phyloP scores from a whole-genome alignment of 2,797 vertebrate genomes.

The Platyrinchus mystaceus region DNA sequence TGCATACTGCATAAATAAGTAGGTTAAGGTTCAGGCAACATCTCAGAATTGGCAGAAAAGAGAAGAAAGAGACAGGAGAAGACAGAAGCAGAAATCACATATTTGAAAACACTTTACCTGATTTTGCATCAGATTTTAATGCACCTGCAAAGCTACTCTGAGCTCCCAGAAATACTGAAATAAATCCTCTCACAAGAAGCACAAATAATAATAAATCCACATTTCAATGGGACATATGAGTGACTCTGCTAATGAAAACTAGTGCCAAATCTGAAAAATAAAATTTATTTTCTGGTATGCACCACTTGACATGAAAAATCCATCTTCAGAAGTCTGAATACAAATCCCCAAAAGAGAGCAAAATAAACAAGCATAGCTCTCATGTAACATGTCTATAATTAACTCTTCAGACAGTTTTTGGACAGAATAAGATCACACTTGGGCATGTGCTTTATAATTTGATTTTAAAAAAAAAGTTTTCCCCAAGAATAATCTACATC shows the following conservation, averaged over 20 bases:
- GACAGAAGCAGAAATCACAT: background rate
- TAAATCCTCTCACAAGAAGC: background rate
- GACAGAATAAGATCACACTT: background rate
- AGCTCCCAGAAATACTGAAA: background rate
- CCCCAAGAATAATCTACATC: background rate
- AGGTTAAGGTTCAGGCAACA: background rate
- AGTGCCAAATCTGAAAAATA: background rate
- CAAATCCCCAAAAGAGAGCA: background rate
- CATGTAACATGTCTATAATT: background rate
- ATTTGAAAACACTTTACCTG: background rate
- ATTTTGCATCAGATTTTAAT: background rate
- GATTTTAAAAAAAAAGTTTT: background rate
- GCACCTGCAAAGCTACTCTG: background rate
- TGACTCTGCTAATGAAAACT: background rate
- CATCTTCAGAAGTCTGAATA: background rate
- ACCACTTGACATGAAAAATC: background rate
- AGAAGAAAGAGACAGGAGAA: background rate
- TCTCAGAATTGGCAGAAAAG: background rate
- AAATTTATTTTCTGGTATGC: background rate
- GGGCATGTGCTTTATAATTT: background rate
- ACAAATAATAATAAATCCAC: background rate
- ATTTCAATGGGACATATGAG: background rate
- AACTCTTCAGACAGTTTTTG: background rate
- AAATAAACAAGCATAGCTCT: background rate
- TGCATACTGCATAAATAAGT: background rate